These are phyloP conservation scores for Benthosema pterotum DNA, from an alignment of 2,797 vertebrate genomes.

Conservation along the genomic window DNA sequence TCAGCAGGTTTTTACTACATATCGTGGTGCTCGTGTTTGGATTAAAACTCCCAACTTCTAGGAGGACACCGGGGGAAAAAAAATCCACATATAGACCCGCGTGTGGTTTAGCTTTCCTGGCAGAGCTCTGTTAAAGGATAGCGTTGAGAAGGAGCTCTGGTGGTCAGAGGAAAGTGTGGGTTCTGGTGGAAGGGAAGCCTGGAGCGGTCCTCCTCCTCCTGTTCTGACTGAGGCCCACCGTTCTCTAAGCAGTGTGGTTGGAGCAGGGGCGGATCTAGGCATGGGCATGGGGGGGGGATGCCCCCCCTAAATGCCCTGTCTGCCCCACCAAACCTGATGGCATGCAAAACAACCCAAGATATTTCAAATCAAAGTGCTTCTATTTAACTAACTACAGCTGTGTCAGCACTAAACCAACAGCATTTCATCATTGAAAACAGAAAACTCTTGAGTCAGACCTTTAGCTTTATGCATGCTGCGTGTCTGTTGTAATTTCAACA, in stretches of 20 bases:
- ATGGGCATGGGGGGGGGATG: too few species aligned
- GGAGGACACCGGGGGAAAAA: constrained; percentile 19
- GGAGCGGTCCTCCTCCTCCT: constrained; percentile 25
- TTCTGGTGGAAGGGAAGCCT: constrained; percentile 6
- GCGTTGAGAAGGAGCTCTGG: constrained; percentile 23
- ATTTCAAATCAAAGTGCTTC: too few species aligned
- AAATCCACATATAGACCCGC: constrained; percentile 47
- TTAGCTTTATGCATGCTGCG: too few species aligned
- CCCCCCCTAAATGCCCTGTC: too few species aligned
- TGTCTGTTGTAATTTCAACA: too few species aligned
- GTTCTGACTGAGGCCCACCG: constrained; percentile 39
- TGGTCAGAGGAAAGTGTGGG: neutral
- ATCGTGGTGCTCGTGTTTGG: constrained; percentile 56
- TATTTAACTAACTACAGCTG: too few species aligned
- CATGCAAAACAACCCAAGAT: too few species aligned
- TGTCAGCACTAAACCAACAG: too few species aligned
- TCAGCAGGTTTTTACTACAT: constrained; percentile 28
- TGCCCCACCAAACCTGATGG: too few species aligned
- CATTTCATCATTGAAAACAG: too few species aligned
- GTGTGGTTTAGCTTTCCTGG: constrained; percentile 49
- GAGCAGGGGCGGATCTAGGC: too few species aligned
- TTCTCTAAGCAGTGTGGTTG: constrained; percentile 57
- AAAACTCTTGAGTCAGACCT: too few species aligned
- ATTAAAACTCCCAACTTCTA: constrained; percentile 44
- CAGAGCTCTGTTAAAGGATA: constrained; percentile 29